These are phyloP conservation scores for Punctoribates punctum DNA, from an alignment of 2,888 invertebrate genomes.

Conservation along the genomic window DNA sequence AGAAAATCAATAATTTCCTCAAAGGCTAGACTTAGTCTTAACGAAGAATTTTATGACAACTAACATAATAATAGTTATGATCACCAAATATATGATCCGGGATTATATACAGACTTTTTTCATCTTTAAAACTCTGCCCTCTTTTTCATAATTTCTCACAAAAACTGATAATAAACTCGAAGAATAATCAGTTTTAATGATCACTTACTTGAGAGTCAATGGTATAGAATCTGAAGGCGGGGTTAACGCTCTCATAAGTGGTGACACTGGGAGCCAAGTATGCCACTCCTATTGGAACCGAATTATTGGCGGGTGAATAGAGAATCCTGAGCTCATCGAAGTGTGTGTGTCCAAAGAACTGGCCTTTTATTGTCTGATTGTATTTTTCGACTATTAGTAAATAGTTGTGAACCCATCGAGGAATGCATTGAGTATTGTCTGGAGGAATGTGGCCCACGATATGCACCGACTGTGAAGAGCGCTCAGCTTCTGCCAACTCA, in stretches of 20 bases:
- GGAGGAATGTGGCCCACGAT: constrained; percentile 41
- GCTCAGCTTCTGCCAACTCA: constrained; percentile 25
- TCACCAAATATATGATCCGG: too few species aligned
- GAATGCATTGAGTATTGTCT: constrained; percentile 36
- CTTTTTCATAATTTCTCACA: background rate
- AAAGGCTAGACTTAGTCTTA: too few species aligned
- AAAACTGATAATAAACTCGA: background rate
- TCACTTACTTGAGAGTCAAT: background rate
- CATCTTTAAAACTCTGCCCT: too few species aligned
- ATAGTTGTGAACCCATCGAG: constrained; percentile 39
- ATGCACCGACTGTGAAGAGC: constrained; percentile 31
- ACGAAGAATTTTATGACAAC: too few species aligned
- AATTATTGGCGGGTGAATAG: constrained; percentile 17
- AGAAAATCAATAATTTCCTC: too few species aligned
- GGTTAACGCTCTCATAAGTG: constrained; percentile 40
- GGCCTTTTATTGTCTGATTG: constrained; percentile 33
- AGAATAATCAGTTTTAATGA: background rate
- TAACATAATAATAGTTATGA: too few species aligned
- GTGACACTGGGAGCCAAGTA: constrained; percentile 39
- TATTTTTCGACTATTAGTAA: constrained; percentile 35
- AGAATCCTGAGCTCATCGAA: constrained; percentile 39
- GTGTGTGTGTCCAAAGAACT: constrained; percentile 43
- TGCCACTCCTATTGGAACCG: constrained; percentile 33
- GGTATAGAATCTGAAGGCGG: constrained; percentile 37
- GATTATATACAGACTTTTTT: too few species aligned